A percentile compares a stretch with the other conserved stretches of the same genome.
Evolutionary conservation across 2,888 invertebrate species (phyloP).

Genomic region (Nezara viridula): DNA sequence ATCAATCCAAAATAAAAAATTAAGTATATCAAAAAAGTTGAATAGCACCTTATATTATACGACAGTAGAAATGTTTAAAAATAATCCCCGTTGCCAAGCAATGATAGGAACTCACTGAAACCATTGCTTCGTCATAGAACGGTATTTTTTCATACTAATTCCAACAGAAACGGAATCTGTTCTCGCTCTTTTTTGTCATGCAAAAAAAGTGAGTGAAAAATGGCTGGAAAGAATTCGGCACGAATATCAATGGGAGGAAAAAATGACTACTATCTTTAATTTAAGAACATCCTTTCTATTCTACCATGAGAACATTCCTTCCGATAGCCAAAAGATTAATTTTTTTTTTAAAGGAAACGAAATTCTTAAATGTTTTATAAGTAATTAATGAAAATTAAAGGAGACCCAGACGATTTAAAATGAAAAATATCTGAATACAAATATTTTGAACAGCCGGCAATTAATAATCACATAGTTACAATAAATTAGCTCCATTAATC

Average conservation of each 20-base stretch:
- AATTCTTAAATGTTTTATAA: too few relatives aligned
- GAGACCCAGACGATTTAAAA: too few relatives aligned
- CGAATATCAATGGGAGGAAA: neutral
- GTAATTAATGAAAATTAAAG: too few relatives aligned
- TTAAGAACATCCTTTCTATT: neutral
- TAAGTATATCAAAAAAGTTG: too few relatives aligned
- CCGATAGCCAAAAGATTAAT: neutral
- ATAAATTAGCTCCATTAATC: too few relatives aligned
- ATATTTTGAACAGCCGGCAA: too few relatives aligned
- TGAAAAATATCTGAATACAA: too few relatives aligned
- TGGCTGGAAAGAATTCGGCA: neutral
- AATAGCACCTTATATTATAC: neutral
- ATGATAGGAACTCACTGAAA: slow-evolving; percentile 7
- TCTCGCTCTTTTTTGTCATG: neutral
- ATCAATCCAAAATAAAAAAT: neutral
- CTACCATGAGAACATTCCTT: neutral
- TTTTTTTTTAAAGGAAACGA: neutral
- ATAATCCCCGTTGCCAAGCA: neutral
- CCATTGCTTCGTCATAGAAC: neutral
- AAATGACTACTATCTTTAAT: neutral
- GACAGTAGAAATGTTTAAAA: neutral
- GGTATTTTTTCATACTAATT: neutral
- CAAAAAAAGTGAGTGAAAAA: neutral
- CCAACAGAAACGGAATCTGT: neutral
- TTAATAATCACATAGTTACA: too few relatives aligned